Conservation (phyloP, 1,140 invertebrate genomes). For the Drosophila tani region DNA sequence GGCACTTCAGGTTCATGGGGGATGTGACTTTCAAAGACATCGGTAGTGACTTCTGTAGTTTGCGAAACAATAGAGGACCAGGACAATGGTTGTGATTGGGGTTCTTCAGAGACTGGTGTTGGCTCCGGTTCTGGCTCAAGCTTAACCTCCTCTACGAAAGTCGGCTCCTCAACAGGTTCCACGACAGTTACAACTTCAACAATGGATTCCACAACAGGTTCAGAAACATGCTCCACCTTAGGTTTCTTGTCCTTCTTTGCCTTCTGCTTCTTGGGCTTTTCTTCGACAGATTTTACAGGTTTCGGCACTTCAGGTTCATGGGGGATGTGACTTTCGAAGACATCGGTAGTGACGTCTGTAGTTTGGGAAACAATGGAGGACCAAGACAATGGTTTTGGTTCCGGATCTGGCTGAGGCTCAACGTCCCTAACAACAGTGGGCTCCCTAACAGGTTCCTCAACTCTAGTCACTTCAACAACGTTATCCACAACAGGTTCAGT, state of each 20-base stretch:
- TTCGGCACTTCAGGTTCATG: background rate
- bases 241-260: slow-evolving; percentile 31
- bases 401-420: background rate
- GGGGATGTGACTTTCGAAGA: background rate
- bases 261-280: slow-evolving; percentile 39
- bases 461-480: background rate
- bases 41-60: background rate
- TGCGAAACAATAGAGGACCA: slow-evolving; percentile 24
- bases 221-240: background rate
- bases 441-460: background rate
- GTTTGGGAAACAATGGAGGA: slow-evolving; percentile 29
- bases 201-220: background rate
- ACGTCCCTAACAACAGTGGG: background rate
- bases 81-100: background rate
- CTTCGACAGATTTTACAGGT: background rate
- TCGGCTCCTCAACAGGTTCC: background rate
- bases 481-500: slow-evolving; percentile 7
- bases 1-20: too few species aligned
- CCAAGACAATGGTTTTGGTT: slow-evolving; percentile 7
- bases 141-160: background rate
- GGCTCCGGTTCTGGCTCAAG: background rate
- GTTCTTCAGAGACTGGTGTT: background rate
- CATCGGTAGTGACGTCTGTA: slow-evolving; percentile 2
- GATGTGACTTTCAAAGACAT: too few species aligned
- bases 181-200: background rate